Base-by-base conservation (phyloP, 2,888 invertebrate species). In the Tubulanus polymorphus region DNA sequence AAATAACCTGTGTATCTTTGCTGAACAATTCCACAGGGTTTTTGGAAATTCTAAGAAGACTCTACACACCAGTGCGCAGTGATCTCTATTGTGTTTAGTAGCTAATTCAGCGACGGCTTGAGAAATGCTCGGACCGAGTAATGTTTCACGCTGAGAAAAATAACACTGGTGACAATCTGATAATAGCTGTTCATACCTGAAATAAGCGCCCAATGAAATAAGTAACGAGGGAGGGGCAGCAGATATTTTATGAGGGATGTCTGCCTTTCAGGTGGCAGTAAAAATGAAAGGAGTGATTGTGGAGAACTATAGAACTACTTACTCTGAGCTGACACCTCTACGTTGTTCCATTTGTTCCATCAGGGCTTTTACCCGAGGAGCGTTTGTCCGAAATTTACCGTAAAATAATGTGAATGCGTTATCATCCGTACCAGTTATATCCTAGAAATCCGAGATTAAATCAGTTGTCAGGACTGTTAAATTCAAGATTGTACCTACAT, bases 341-440 rank as follows among this genome's bases (percentile, higher is more conserved):
- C 93, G 84, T 1, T 84, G 82, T 78, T 96, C 95, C 27, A 96
- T 84, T 68, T 93, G 86, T 59, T 86, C 85, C 45, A 94, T 87
- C 8, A 96, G 84, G 56, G 86, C 84, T 68, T 86, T 89, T 1
- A 94, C 84, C 74, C 91, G 89, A 0, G 89, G 87, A 0, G 95
- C 88, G n/a, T 91, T 89, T 0, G 91, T 89, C 76, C 94, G 91
- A 76, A 96, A 97, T 80, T 93, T 92, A 0, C 95, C 95, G 73
- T 96, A 97, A 73, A 92, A 81, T 45, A 95, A 32, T 85, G 86
- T 48, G 88, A 93, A 81, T 86, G 90, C 29, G 65, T 81, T 79
- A 56, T 81, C 81, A n/a, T 65, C 66, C 35, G 70, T 65, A 51
- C 66, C 67, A 8, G 73, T 61, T 3, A 68, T 61, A 56, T 75